phyloP scores from a whole-genome alignment of 2,113 vertebrate genomes.

The Lasiurus cinereus region DNA sequence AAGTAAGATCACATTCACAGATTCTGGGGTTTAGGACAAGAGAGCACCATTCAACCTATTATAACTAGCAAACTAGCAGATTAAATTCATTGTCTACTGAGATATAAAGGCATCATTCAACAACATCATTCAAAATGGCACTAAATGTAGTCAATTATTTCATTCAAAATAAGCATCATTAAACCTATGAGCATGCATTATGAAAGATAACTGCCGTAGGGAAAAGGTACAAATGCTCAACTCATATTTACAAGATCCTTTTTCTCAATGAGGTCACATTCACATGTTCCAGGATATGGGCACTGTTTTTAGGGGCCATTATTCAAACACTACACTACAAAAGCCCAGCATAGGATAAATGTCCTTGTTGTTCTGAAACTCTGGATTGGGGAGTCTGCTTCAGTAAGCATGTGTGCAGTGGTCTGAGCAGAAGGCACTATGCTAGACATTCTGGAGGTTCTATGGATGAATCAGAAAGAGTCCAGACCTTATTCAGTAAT shows the following conservation, averaged over 20 bases:
- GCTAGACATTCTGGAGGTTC: not conserved
- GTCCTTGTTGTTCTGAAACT: not conserved
- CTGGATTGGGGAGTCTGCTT: not conserved
- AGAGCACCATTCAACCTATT: not conserved
- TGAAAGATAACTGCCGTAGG: not conserved
- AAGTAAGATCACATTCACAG: not conserved
- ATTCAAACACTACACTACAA: not conserved
- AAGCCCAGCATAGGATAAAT: not conserved
- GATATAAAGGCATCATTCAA: not conserved
- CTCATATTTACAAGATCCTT: not conserved
- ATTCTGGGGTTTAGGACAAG: not conserved
- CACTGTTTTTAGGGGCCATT: not conserved
- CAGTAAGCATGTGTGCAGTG: not conserved
- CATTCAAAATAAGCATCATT: constrained; percentile 12
- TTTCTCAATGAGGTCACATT: not conserved
- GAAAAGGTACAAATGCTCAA: not conserved
- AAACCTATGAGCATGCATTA: not conserved
- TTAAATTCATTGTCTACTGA: not conserved
- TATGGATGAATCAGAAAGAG: not conserved
- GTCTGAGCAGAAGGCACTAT: not conserved
- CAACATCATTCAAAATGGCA: not conserved
- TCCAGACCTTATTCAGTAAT: not conserved
- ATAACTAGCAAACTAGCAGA: not conserved
- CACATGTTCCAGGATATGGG: not conserved
- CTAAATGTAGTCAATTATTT: not conserved